Percentiles rank a stretch among this genome's conserved stretches.
These are phyloP conservation scores for Dendroctonus ponderosae DNA, from an alignment of 1,140 invertebrate genomes.

Conservation along the genomic window DNA sequence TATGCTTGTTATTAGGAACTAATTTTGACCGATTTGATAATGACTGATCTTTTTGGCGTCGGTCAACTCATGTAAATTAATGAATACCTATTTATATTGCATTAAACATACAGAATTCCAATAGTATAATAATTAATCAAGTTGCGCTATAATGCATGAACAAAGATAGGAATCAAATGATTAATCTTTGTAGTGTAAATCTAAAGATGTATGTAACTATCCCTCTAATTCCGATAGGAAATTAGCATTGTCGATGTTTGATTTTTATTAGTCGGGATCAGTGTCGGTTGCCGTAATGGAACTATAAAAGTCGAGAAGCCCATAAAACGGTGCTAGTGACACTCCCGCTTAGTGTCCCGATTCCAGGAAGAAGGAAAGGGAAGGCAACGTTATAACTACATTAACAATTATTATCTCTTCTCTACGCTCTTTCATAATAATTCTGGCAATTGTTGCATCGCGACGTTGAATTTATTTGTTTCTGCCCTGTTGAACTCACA, in stretches of 20 bases:
- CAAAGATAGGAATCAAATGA: too few relatives aligned
- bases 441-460: slow-evolving; percentile 29
- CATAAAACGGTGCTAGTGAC: slow-evolving; percentile 25
- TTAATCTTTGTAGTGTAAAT: too few relatives aligned
- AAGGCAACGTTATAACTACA: slow-evolving; percentile 29
- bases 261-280: slow-evolving; percentile 31
- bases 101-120: too few relatives aligned
- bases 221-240: slow-evolving; percentile 19
- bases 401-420: slow-evolving; percentile 35
- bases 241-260: slow-evolving; percentile 21
- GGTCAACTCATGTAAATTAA: too few relatives aligned
- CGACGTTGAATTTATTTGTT: slow-evolving; percentile 23
- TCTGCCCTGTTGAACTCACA: slow-evolving; percentile 11
- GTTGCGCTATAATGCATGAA: too few relatives aligned
- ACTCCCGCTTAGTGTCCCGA: slow-evolving; percentile 24
- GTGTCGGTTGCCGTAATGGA: slow-evolving; percentile 26
- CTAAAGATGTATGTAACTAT: background rate
- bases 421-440: slow-evolving; percentile 29
- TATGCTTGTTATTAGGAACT: too few relatives aligned
- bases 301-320: slow-evolving; percentile 25
- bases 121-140: too few relatives aligned
- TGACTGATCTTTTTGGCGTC: too few relatives aligned
- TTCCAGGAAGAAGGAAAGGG: slow-evolving; percentile 25
- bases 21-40: too few relatives aligned
- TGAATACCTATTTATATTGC: too few relatives aligned